Conservation (phyloP, 2,797 vertebrate species). For the Allobates femoralis region DNA sequence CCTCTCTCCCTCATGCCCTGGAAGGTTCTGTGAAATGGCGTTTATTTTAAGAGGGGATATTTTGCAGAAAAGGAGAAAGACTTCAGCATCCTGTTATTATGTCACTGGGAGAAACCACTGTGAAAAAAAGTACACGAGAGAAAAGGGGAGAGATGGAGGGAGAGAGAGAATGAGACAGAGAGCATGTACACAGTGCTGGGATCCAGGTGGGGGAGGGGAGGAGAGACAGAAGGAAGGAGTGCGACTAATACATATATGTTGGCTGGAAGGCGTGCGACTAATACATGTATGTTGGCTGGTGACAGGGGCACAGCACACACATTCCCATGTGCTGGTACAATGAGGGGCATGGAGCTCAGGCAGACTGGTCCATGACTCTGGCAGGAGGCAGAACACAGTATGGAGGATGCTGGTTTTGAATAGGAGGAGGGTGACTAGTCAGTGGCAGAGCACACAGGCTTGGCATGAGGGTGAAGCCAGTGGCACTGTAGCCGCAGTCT, state of each 20-base stretch:
- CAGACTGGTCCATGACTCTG: constrained; percentile 1
- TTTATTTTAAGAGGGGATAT: constrained; percentile 68
- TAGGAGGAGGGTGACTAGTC: background rate
- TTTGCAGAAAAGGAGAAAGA: constrained; percentile 68
- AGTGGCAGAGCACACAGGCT: background rate
- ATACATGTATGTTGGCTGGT: constrained; percentile 34
- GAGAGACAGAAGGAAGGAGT: constrained; percentile 36
- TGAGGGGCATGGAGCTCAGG: background rate
- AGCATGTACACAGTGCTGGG: constrained; percentile 72
- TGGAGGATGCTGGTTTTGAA: background rate
- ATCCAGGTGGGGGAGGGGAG: constrained; percentile 61
- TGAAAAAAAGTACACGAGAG: constrained; percentile 64
- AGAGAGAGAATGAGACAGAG: constrained; percentile 74
- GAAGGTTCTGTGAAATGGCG: constrained; percentile 68
- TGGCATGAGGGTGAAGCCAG: background rate
- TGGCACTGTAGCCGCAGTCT: background rate
- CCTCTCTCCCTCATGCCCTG: constrained; percentile 62
- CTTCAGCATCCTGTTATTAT: constrained; percentile 69
- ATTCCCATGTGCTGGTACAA: background rate
- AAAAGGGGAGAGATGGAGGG: constrained; percentile 66
- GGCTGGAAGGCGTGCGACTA: constrained; percentile 19
- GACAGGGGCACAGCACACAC: background rate
- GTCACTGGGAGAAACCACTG: constrained; percentile 70
- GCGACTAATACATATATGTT: constrained; percentile 37
- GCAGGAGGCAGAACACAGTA: background rate